Evolutionary conservation across 2,888 invertebrate species (phyloP).

Genomic region (Cosmorhoe ocellata): DNA sequence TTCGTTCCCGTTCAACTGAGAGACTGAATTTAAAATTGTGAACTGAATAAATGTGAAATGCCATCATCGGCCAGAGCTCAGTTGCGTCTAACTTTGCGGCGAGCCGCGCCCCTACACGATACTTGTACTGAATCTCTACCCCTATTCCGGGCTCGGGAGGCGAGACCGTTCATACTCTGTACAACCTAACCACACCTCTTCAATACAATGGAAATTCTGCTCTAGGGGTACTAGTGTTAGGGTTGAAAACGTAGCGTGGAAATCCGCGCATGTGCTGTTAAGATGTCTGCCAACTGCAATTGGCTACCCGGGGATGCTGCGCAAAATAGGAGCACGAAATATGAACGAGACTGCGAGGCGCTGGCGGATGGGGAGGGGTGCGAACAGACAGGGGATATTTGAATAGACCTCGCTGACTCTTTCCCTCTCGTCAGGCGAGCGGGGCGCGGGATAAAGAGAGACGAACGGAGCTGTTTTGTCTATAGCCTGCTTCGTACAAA

Average conservation of each 20-base stretch:
- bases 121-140: slow-evolving; percentile 83
- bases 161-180: slow-evolving; percentile 42
- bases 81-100: slow-evolving; percentile 82
- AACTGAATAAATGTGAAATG: slow-evolving; percentile 60
- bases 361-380: slow-evolving; percentile 76
- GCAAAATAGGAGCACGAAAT: slow-evolving; percentile 83
- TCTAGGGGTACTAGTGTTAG: slow-evolving; percentile 31
- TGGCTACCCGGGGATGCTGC: slow-evolving; percentile 83
- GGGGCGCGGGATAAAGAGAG: slow-evolving; percentile 35
- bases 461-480: slow-evolving; percentile 73
- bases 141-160: slow-evolving; percentile 79
- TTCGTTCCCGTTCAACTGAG: slow-evolving; percentile 29
- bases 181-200: slow-evolving; percentile 42
- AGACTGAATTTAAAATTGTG: slow-evolving; percentile 50
- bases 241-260: slow-evolving; percentile 37
- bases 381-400: slow-evolving; percentile 78
- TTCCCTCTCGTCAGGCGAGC: slow-evolving; percentile 56
- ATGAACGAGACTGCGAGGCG: slow-evolving; percentile 83
- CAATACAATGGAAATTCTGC: slow-evolving; percentile 33
- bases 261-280: slow-evolving; percentile 51
- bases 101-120: slow-evolving; percentile 82
- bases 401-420: slow-evolving; percentile 77
- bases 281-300: slow-evolving; percentile 77
- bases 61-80: slow-evolving; percentile 74
- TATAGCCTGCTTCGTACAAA: slow-evolving; percentile 68